These are phyloP conservation scores for Esox niger DNA, from an alignment of 2,113 vertebrate genomes.

Conservation along the genomic window DNA sequence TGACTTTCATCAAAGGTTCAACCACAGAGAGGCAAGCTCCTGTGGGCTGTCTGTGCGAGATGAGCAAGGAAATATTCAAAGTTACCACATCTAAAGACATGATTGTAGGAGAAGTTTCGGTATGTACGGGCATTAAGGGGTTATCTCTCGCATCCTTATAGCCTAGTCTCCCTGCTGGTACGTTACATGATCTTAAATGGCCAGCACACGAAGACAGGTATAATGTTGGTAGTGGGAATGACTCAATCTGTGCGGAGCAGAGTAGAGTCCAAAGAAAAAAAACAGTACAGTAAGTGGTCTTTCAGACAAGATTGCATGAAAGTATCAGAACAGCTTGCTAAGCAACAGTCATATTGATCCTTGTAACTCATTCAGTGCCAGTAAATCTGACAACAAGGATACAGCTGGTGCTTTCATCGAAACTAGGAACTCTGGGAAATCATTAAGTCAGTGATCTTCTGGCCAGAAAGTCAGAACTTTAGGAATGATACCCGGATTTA, in stretches of 20 bases:
- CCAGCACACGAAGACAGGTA: neutral
- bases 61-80: conserved; percentile 21
- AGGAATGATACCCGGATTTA: too few relatives aligned
- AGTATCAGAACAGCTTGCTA: neutral
- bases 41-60: conserved; percentile 16
- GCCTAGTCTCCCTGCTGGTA: neutral
- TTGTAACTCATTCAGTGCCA: conserved; percentile 1
- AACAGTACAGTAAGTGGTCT: neutral
- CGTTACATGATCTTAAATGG: neutral
- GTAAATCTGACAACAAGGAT: neutral
- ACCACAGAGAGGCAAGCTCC: conserved; percentile 22
- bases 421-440: neutral
- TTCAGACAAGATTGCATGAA: conserved; percentile 1
- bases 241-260: conserved; percentile 1
- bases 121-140: neutral
- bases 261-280: neutral
- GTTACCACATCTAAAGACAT: conserved; percentile 15
- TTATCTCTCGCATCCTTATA: neutral
- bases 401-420: neutral
- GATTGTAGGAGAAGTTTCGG: neutral
- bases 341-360: conserved; percentile 1
- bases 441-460: too few relatives aligned
- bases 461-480: too few relatives aligned
- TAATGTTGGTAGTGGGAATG: neutral
- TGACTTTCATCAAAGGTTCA: conserved; percentile 19